Percentiles rank a stretch among this genome's conserved stretches.
phyloP scores from a whole-genome alignment of 1,140 invertebrate genomes.

The Dinoponera quadriceps region DNA sequence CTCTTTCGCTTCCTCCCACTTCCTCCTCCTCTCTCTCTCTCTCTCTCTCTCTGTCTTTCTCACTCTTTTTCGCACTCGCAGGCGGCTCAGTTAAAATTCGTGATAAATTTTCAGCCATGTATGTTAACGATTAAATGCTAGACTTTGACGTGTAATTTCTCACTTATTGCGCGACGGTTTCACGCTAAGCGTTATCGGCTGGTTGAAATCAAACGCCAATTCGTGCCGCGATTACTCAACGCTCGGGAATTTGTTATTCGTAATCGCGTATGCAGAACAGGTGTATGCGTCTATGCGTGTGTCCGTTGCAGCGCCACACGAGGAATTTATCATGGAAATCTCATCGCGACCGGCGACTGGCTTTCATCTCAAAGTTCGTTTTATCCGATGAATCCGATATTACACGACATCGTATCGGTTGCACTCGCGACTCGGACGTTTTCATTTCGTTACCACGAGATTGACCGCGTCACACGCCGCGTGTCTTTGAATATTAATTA shows the following conservation, averaged over 20 bases:
- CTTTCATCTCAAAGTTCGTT: constrained; percentile 30
- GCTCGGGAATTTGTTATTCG: constrained; percentile 67
- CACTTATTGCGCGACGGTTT: constrained; percentile 10
- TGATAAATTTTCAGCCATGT: neutral
- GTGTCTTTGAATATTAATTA: constrained; percentile 61
- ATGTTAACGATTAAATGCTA: neutral
- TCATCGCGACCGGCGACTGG: constrained; percentile 14
- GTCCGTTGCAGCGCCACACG: neutral
- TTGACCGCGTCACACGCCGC: neutral
- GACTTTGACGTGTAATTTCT: neutral
- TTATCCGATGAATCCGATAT: constrained; percentile 57
- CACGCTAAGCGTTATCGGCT: neutral
- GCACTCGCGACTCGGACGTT: constrained; percentile 26
- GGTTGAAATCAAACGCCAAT: constrained; percentile 26
- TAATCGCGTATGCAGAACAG: constrained; percentile 62
- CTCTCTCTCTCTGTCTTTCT: neutral
- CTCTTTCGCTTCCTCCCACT: no score
- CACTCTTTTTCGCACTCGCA: constrained; percentile 3
- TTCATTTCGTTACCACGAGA: constrained; percentile 35
- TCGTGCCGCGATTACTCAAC: constrained; percentile 66
- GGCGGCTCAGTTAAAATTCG: neutral
- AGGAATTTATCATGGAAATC: constrained; percentile 52
- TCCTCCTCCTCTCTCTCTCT: neutral
- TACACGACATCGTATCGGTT: constrained; percentile 48
- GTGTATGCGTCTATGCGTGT: neutral